Base-by-base conservation (phyloP, 2,113 vertebrate genomes). In the Melanocharis versteri region DNA sequence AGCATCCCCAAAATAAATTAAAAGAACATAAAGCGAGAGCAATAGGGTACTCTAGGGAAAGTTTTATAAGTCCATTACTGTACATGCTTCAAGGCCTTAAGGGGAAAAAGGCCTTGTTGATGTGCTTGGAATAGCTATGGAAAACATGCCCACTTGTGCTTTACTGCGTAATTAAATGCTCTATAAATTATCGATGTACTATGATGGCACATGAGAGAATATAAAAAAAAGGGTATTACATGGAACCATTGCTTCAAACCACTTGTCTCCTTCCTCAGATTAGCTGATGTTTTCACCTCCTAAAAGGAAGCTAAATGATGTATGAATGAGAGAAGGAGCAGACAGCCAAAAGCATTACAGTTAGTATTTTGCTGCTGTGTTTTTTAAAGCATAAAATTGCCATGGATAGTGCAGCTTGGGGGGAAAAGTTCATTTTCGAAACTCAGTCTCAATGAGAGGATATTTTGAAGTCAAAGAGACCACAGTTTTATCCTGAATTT, bases 141-240 rank as follows among this genome's bases (percentile, higher is more conserved):
- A 93, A 92, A 94, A 73, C 66, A 90, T 11, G 18, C 75, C 37
- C 24, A 56, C 60, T 92, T 93, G 37, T 50, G 65, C 45, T 85
- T 94, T 83, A 86, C 54, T 87, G 91, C 0, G 6, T 96, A 94
- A 96, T 96, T 97, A 96, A 94, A 93, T 85, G 86, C 40, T 83
- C 30, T 78, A 66, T 75, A 92, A 93, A 91, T 80, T 90, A 70
- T 76, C 93, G 83, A 79, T 71, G 53, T 50, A 53, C 28, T n/a
- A 14, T 6, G 35, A 89, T 81, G 71, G n/a, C 62, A 33, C 77
- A 77, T 2, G 7, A 40, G 57, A 95, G 53, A 89, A 66, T 90
- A 89, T 56, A 56, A 83, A 79, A 73, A 58, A 61, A 48, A 47
- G 42, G 56, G 40, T 58, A 64, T 66, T 37, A 54, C 13, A 53